Conservation (phyloP, 92 coral and sea anemone species). For the Heliopora coerulea region DNA sequence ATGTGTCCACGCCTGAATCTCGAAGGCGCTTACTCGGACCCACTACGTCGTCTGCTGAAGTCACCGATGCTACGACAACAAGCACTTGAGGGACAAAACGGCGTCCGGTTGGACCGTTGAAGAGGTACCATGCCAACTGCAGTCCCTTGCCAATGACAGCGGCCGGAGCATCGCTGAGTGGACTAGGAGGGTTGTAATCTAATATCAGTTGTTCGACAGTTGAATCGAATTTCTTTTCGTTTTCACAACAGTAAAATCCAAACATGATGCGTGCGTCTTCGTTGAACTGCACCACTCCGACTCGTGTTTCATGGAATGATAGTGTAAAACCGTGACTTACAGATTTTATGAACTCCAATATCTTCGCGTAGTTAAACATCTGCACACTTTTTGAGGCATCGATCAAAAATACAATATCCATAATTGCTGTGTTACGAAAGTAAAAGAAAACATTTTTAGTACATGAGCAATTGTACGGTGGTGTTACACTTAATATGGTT, state of each 20-base stretch:
- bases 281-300: slow-evolving; percentile 25
- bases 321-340: slow-evolving; percentile 21
- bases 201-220: slow-evolving; percentile 9
- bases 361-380: slow-evolving; percentile 23
- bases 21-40: slow-evolving; percentile 62
- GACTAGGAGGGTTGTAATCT: slow-evolving; percentile 15
- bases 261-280: slow-evolving; percentile 32
- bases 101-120: slow-evolving; percentile 37
- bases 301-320: slow-evolving; percentile 28
- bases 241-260: slow-evolving; percentile 27
- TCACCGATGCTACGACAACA: slow-evolving; percentile 28
- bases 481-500: neutral
- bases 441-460: neutral
- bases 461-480: too few species aligned
- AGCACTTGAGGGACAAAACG: slow-evolving; percentile 28
- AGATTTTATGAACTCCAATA: slow-evolving; percentile 4
- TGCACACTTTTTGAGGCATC: slow-evolving; percentile 25
- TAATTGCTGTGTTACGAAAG: slow-evolving; percentile 13
- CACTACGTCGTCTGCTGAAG: slow-evolving; percentile 49
- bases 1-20: slow-evolving; percentile 59
- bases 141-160: slow-evolving; percentile 36
- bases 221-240: slow-evolving; percentile 11
- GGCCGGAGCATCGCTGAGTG: slow-evolving; percentile 15
- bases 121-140: slow-evolving; percentile 30
- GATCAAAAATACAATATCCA: slow-evolving; percentile 28